Base-by-base conservation (phyloP, 2,888 invertebrate species). In the Drosophila setosimentum region DNA sequence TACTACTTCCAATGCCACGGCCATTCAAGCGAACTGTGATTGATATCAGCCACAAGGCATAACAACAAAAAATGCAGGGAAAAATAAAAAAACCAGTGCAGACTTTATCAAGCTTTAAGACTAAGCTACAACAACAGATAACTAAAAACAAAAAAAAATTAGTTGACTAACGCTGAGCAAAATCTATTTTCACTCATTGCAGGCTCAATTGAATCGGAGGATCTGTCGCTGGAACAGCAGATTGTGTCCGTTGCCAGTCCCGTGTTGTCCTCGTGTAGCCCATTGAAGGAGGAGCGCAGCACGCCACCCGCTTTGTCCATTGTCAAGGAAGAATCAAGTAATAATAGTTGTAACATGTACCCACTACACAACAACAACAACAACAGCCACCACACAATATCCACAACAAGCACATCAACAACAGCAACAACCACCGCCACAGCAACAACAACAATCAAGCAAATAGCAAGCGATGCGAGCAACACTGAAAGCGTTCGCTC, bases 141-240 rank as follows among this genome's bases (percentile, higher is more conserved):
- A 59, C n/a, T 18, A n/a, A 16, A 54, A 40, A 21, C n/a, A 5
- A 21, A 13, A 3, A 24, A 16, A 8, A n/a, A 24, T 6, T n/a
- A n/a, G 6, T n/a, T 21, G 35, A 53, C 74, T 77, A 54, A 66
- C 33, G 27, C 30, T 49, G 4, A 16, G 6, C 18, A n/a, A 58
- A 27, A 27, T 32, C 5, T 29, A 29, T 49, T 80, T 27, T 40
- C 11, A 18, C 27, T 42, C 49, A 30, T 81, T 95, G 42, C 94
- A 97, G 97, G 97, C 94, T 95, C 96, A 87, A 94, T 97, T 92
- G 96, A 96, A 91, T 96, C 96, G 88, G 97, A 97, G 93, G 97
- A 97, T 92, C 93, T 97, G 71, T 96, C 96, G 40, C 93, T 97
- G 91, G 95, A 95, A 90, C 95, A 93, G 75, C 94, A 92, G 92